Evolutionary conservation across 2,797 vertebrate genomes (phyloP).

Genomic region (Falco biarmicus): DNA sequence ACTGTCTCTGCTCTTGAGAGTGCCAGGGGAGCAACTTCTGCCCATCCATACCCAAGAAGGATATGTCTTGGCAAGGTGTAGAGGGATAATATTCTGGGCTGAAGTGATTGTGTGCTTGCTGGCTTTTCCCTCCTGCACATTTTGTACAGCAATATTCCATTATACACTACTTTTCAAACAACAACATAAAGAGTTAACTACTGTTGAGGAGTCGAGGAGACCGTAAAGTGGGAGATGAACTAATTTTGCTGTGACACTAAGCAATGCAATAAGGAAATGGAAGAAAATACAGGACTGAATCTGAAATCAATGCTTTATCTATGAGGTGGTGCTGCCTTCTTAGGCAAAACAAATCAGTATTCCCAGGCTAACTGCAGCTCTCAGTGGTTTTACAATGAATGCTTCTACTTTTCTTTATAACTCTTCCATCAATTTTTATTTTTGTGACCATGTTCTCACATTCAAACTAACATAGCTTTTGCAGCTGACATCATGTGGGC

Average conservation of each 20-base stretch:
- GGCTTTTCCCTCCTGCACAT: background rate
- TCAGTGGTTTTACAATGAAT: background rate
- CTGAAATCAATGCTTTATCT: background rate
- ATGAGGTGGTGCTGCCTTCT: background rate
- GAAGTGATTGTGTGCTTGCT: background rate
- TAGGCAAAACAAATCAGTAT: background rate
- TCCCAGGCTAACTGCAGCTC: background rate
- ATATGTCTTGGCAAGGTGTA: background rate
- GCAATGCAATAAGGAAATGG: background rate
- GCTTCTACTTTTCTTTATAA: background rate
- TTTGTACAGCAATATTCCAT: background rate
- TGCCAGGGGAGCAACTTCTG: background rate
- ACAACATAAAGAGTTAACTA: background rate
- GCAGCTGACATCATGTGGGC: background rate
- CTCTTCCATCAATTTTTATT: background rate
- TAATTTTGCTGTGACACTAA: background rate
- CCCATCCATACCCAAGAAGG: background rate
- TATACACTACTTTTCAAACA: background rate
- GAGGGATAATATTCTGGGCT: background rate
- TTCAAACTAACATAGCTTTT: background rate
- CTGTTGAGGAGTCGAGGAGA: background rate
- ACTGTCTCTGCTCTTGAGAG: background rate
- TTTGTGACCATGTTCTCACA: slow-evolving; percentile 18
- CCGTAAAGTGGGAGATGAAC: background rate
- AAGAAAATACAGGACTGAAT: background rate